Base-by-base conservation (phyloP, 2,113 vertebrate genomes). In the Lagopus muta region DNA sequence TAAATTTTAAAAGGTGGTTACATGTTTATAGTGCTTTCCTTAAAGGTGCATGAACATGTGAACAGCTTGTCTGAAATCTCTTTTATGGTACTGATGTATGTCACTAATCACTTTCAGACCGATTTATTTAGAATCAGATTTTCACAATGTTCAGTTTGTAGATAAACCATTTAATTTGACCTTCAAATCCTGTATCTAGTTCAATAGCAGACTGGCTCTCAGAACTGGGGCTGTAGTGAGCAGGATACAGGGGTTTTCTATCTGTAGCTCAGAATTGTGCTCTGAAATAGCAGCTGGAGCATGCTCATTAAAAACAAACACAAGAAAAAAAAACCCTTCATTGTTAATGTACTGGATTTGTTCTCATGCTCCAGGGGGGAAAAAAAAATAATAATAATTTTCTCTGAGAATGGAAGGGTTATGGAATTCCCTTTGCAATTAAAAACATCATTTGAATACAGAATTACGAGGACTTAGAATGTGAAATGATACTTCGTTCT, bases 341-440 rank as follows among this genome's bases (percentile, higher is more conserved):
- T 18, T 60, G 58, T 4, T 45, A 17, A 11, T 73, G 13, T 11
- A 64, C n/a, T 21, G 8, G 30, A 22, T 36, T 91, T 91, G 50
- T 71, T 57, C 38, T 92, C 60, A 60, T 55, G 45, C 55, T 45
- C 36, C 30, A 58, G 16, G 54, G 16, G 40, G 16, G 40, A 24
- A 30, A 24, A 85, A 90, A 65, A 86, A 36, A 36, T 36, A 36
- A 78, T 28, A 54, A 8, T 52, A 14, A 13, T 43, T 77, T 85
- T 74, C 34, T 10, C 8, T 86, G 55, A 86, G 55, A 94, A 64
- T 16, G 17, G 36, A 54, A 73, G 64, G 50, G 42, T 86, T 60
- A 25, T 57, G 82, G 91, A 85, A 94, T 92, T 94, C 91, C 94
- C 94, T 25, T 52, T 75, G 47, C 8, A 20, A 67, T 95, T 82